Evolutionary conservation across 2,888 invertebrate species (phyloP).

Genomic region (Trissolcus japonicus): DNA sequence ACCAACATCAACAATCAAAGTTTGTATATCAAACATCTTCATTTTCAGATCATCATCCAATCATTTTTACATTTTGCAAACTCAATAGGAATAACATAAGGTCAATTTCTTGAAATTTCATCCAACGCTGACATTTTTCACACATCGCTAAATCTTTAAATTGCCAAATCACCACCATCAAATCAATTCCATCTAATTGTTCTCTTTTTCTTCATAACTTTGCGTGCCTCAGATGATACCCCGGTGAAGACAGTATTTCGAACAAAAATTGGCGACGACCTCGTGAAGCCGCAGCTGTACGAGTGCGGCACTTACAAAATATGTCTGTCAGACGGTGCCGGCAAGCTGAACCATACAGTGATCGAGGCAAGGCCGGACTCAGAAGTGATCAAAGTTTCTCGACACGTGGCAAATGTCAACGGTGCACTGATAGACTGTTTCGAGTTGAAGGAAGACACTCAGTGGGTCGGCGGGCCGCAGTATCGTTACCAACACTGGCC

Average conservation of each 20-base stretch:
- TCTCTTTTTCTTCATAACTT: neutral
- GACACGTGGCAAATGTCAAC: conserved; percentile 17
- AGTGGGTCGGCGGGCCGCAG: conserved; percentile 85
- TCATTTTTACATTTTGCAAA: too few relatives aligned
- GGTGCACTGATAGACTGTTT: conserved; percentile 66
- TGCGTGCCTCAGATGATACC: neutral
- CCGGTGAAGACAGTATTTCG: conserved; percentile 2
- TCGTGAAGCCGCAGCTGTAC: neutral
- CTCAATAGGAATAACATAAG: too few relatives aligned
- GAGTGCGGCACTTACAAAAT: conserved; percentile 16
- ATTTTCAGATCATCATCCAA: too few relatives aligned
- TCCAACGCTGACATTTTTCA: too few relatives aligned
- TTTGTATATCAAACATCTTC: too few relatives aligned
- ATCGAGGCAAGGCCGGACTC: conserved; percentile 16
- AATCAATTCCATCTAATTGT: too few relatives aligned
- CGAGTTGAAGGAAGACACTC: conserved; percentile 62
- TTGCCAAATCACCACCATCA: too few relatives aligned
- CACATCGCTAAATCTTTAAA: too few relatives aligned
- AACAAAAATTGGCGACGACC: conserved; percentile 1
- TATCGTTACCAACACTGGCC: conserved; percentile 82
- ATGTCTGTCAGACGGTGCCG: conserved; percentile 60
- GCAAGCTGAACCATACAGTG: conserved; percentile 22
- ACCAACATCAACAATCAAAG: too few relatives aligned
- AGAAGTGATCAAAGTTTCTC: conserved; percentile 58
- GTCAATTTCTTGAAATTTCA: too few relatives aligned